Base-by-base conservation (phyloP, 2,888 invertebrate species). In the Rotaria sp. region DNA sequence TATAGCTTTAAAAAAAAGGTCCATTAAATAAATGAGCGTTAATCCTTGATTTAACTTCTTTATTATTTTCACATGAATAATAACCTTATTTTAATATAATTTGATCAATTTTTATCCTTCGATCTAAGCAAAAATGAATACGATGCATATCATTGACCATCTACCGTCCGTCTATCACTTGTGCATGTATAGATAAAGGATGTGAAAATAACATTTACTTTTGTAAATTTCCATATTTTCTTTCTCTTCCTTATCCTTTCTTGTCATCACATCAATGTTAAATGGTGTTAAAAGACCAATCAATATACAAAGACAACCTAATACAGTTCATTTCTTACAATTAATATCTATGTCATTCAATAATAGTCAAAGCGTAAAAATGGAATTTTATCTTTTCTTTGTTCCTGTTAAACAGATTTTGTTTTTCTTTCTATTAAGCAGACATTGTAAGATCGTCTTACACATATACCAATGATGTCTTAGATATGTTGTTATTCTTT, bases 371-470 rank as follows among this genome's bases (percentile, higher is more conserved):
- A 67, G 38, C 18, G 18, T 18, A 4, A 35, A 38, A 67, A 67
- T 67, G 35, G 35, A 67, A 35, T 67, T 67, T 67, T 67, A 67
- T 67, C 67, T 67, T 67, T 67, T 67, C 67, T 67, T 38, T 67
- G 0, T 55, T 55, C 10, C 26, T 55, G 24, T 55, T 55, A 1
- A 55, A 55, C 55, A 55, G 55, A 55, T 26, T 50, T 15, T 26
- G 26, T 26, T 26, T 55, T 24, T 26, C 35, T 67, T 67, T 67
- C 67, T 35, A 67, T 67, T 35, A 67, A 67, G 8, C 67, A 67
- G 67, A 67, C 67, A 67, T 67, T 21, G 21, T 67, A 7, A 30
- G 67, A 67, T 67, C 35, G 35, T 67, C 21, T 67, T 67, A 67
- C 26, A 59, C 30, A 38, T 35, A 35, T 38, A 67, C 35, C 67